A percentile compares a stretch with the other conserved stretches of the same genome.
Conservation (phyloP, 1,140 invertebrate genomes). For the Aphis gossypii region DNA sequence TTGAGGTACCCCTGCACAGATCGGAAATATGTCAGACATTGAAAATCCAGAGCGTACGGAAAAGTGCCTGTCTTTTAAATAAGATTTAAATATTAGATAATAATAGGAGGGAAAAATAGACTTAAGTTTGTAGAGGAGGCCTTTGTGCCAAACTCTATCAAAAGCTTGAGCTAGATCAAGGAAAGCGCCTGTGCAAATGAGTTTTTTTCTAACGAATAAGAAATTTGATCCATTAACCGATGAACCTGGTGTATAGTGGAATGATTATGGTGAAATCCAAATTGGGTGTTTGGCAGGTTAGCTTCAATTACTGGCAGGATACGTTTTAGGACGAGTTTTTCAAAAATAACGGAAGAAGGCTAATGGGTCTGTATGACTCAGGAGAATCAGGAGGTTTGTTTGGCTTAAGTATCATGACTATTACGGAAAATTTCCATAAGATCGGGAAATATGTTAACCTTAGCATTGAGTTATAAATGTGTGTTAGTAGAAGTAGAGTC, state of each 20-base stretch:
- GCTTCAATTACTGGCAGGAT: background rate
- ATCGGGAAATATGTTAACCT: background rate
- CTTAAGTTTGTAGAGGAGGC: background rate
- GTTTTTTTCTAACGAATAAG: background rate
- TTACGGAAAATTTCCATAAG: background rate
- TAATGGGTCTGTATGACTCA: background rate
- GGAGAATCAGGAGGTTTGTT: background rate
- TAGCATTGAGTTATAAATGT: conserved; percentile 4
- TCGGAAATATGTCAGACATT: background rate
- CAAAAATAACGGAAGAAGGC: background rate
- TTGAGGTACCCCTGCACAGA: background rate
- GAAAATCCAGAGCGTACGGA: background rate
- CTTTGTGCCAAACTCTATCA: background rate
- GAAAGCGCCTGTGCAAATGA: background rate
- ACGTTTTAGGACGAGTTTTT: background rate
- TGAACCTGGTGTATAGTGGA: background rate
- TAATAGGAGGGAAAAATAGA: background rate
- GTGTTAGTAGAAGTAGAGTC: background rate
- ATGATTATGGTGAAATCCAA: conserved; percentile 13
- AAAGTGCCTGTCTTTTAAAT: background rate
- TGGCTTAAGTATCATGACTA: background rate
- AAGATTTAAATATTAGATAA: background rate
- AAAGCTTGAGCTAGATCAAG: background rate
- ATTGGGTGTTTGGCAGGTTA: background rate
- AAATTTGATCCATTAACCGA: background rate